phyloP scores from a whole-genome alignment of 2,888 invertebrate genomes.

The Andrena praecox region DNA sequence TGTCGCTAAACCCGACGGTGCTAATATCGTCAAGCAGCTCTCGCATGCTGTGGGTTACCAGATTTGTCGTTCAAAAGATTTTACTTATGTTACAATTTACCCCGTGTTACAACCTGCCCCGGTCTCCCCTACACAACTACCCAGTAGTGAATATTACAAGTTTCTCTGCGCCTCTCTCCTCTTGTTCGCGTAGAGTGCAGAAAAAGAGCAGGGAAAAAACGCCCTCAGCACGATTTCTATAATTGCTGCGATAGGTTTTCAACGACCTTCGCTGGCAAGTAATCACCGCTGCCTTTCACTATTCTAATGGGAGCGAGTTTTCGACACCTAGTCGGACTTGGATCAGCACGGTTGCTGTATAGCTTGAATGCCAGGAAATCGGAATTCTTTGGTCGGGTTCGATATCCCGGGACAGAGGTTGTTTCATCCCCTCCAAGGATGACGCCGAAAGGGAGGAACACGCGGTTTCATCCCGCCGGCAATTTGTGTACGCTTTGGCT shows the following conservation, averaged over 20 bases:
- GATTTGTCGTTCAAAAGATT: too few relatives aligned
- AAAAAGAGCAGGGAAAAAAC: slow-evolving; percentile 12
- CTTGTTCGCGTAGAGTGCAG: background rate
- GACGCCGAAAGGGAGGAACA: slow-evolving; percentile 33
- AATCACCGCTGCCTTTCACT: slow-evolving; percentile 52
- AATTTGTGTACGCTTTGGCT: slow-evolving; percentile 69
- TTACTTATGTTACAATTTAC: too few relatives aligned
- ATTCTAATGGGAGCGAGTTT: slow-evolving; percentile 32
- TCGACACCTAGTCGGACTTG: slow-evolving; percentile 13
- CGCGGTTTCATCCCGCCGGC: slow-evolving; percentile 69
- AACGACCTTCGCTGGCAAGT: slow-evolving; percentile 36
- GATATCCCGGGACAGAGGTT: slow-evolving; percentile 30
- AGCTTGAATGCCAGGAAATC: slow-evolving; percentile 7
- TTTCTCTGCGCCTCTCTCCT: background rate
- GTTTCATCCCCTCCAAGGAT: slow-evolving; percentile 16
- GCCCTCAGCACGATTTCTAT: slow-evolving; percentile 27
- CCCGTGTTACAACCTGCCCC: too few relatives aligned
- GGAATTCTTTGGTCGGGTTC: slow-evolving; percentile 23
- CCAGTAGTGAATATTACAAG: background rate
- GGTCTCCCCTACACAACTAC: too few relatives aligned
- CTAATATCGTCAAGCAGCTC: too few relatives aligned
- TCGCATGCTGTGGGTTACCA: too few relatives aligned
- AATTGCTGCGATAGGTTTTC: slow-evolving; percentile 32
- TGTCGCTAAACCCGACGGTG: too few relatives aligned
- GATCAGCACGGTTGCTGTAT: background rate